Conservation (phyloP, 2,888 invertebrate species). For the Dolichomitus sp. region DNA sequence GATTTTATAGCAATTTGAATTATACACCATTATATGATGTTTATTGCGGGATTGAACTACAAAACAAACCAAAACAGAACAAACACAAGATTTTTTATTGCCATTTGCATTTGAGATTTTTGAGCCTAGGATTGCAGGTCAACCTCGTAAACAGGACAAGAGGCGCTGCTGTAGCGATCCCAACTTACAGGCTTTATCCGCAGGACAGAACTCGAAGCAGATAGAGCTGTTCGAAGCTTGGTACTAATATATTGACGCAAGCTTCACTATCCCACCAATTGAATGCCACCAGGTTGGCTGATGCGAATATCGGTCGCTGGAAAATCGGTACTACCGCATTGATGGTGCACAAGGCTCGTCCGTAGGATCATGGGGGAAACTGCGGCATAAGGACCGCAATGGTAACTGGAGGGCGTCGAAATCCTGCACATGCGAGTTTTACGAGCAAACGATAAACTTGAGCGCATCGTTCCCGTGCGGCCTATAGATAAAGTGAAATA, state of each 20-base stretch:
- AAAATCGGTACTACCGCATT: conserved; percentile 10
- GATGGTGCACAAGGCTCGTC: neutral
- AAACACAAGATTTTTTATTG: conserved; percentile 51
- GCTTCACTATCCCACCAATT: neutral
- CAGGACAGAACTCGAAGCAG: neutral
- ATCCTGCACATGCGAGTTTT: conserved; percentile 49
- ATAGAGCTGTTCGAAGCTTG: neutral
- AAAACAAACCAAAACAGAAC: neutral
- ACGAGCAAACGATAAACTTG: conserved; percentile 58
- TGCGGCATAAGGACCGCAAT: conserved; percentile 14
- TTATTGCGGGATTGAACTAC: too few species aligned
- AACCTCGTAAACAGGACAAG: conserved; percentile 50
- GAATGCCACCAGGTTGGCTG: neutral
- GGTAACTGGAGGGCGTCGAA: conserved; percentile 35
- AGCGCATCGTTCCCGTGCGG: conserved; percentile 26
- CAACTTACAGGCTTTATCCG: conserved; percentile 15
- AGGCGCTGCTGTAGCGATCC: neutral
- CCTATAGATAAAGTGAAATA: conserved; percentile 55
- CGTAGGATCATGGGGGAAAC: neutral
- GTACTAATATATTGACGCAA: neutral
- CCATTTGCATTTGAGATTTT: conserved; percentile 57
- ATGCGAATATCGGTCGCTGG: neutral
- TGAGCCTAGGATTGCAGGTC: conserved; percentile 47
- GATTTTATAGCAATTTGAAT: too few species aligned
- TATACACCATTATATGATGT: too few species aligned